These are phyloP conservation scores for Synanthedon myopaeformis DNA, from an alignment of 2,888 invertebrate genomes.

Conservation along the genomic window DNA sequence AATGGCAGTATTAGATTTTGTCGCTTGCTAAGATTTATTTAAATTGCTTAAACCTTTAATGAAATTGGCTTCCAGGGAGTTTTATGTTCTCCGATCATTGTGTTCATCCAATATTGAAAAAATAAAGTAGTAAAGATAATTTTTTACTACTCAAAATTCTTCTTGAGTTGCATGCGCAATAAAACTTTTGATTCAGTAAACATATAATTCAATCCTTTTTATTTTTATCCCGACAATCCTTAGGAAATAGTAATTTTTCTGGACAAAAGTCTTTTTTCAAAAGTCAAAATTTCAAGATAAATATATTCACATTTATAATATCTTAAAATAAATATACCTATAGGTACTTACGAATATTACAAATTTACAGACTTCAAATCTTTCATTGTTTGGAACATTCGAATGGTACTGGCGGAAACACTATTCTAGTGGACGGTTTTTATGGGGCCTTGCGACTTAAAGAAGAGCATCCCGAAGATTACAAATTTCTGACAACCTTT, in stretches of 20 bases:
- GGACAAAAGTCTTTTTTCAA: too few species aligned
- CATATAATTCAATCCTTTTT: too few species aligned
- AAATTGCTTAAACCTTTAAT: neutral
- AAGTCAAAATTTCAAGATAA: too few species aligned
- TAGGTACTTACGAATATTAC: neutral
- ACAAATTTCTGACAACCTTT: slow-evolving; percentile 67
- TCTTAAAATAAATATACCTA: neutral
- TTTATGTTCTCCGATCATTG: neutral
- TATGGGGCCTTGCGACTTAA: slow-evolving; percentile 71
- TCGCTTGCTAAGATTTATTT: slow-evolving; percentile 3
- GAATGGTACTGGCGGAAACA: slow-evolving; percentile 78
- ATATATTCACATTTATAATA: neutral
- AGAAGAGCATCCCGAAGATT: slow-evolving; percentile 65
- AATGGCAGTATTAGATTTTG: slow-evolving; percentile 8
- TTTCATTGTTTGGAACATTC: slow-evolving; percentile 52
- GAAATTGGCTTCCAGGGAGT: neutral
- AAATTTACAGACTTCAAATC: slow-evolving; percentile 44
- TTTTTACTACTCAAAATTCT: too few species aligned
- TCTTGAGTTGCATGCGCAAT: too few species aligned
- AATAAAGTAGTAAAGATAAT: neutral
- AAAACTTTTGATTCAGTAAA: too few species aligned
- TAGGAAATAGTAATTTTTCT: too few species aligned
- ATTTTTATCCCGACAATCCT: too few species aligned
- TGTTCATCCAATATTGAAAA: neutral
- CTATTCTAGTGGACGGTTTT: slow-evolving; percentile 80